A percentile compares a stretch with the other conserved stretches of the same genome.
phyloP scores from a whole-genome alignment of 2,113 vertebrate species.

The Romanogobio albipinnatus region DNA sequence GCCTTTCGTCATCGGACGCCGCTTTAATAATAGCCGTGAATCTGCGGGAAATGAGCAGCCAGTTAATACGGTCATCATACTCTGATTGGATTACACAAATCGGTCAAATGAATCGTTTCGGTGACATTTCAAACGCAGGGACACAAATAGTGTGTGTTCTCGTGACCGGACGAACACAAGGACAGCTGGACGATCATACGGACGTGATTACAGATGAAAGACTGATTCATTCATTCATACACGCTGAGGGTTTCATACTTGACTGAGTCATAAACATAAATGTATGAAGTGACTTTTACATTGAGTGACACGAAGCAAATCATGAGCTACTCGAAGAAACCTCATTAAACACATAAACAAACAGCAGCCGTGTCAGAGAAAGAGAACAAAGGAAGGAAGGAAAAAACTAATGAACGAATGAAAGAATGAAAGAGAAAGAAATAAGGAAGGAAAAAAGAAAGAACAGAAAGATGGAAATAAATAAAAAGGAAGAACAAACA shows the following conservation, averaged over 20 bases:
- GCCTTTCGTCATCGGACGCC: not conserved
- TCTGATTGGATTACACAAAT: constrained; percentile 49
- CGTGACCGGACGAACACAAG: not conserved
- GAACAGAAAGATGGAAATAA: not conserved
- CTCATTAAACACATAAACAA: not conserved
- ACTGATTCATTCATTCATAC: too few relatives aligned
- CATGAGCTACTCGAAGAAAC: not conserved
- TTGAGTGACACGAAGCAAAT: not conserved
- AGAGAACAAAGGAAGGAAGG: not conserved
- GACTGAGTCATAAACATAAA: not conserved
- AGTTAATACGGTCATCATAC: constrained; percentile 16
- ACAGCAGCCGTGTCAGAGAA: not conserved
- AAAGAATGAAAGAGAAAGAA: not conserved
- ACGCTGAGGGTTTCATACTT: not conserved
- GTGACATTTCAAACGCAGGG: constrained; percentile 30
- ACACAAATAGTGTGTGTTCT: not conserved
- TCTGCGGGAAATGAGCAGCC: not conserved
- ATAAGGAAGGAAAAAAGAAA: not conserved
- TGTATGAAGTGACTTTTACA: not conserved
- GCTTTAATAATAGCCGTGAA: not conserved
- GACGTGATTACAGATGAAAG: too few relatives aligned
- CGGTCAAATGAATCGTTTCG: constrained; percentile 45
- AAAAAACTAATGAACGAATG: not conserved
- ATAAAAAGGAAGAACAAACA: not conserved
- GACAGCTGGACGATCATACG: not conserved